phyloP scores from a whole-genome alignment of 2,888 invertebrate genomes.

The Lamellibrachia satsuma region DNA sequence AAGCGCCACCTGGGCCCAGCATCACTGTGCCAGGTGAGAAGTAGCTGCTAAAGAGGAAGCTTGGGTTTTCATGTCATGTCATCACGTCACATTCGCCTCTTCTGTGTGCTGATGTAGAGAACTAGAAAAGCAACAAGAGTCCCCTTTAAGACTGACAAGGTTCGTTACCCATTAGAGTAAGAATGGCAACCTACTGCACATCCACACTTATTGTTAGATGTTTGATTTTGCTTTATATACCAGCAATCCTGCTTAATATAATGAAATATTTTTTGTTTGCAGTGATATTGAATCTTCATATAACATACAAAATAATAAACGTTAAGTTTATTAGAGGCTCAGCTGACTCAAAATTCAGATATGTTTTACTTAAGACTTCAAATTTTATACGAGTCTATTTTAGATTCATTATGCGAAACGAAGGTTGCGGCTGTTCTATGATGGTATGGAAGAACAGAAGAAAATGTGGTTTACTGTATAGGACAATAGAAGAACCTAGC shows the following conservation, averaged over 20 bases:
- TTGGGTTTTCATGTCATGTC: constrained; percentile 14
- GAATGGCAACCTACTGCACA: too few species aligned
- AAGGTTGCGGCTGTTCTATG: background rate
- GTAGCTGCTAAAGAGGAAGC: background rate
- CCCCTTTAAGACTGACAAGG: background rate
- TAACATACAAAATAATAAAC: too few species aligned
- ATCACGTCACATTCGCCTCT: constrained; percentile 68
- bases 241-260: too few species aligned
- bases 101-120: constrained; percentile 84
- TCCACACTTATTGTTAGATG: too few species aligned
- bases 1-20: background rate
- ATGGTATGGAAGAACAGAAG: background rate
- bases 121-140: constrained; percentile 47
- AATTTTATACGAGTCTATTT: too few species aligned
- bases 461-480: background rate
- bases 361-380: too few species aligned
- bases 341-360: too few species aligned
- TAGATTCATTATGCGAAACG: background rate
- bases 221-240: too few species aligned
- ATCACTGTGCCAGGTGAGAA: background rate
- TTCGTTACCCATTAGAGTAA: too few species aligned
- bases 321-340: too few species aligned
- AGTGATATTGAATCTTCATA: too few species aligned
- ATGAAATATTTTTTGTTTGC: too few species aligned
- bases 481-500: background rate